Evolutionary conservation across 2,113 vertebrate species (phyloP), one percentile per base, ranked within the genome.

Genomic region (Tragelaphus buxtoni): DNA sequence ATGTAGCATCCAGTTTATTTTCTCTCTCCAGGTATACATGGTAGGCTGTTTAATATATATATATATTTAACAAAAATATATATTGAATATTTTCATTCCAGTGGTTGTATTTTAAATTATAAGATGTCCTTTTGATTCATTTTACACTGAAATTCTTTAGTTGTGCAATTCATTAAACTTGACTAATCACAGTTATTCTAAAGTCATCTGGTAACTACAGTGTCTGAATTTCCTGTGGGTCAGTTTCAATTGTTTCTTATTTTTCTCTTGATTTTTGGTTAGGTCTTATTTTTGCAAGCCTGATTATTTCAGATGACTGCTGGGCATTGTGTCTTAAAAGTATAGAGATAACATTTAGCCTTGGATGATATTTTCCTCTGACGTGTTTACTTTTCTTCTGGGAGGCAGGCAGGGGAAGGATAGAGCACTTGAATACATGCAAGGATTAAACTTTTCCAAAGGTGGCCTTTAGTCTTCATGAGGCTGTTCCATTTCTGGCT

Each of bases 221-320:
- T 72, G 35, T 79, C 45, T 96, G 17, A 87, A 58, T 84, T 95
- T 56, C 86, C 74, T 56, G 1, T 51, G 24, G 13, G 5, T 87
- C 26, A 53, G 4, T 55, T 58, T 72, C 28, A 55, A 39, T 55
- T 81, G 79, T 55, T 55, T 55, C n/a, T 90, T 63, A 26, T 30
- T 87, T 95, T 76, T 61, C 11, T 90, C n/a, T 92, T 82, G 45
- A 49, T 32, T 87, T 72, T 72, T 80, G 45, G 47, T 51, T 90
- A 26, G 22, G 77, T 96, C 56, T 97, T 91, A 79, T 22, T 96
- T 97, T 92, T 63, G 9, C 74, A 47, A 95, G 35, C 17, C 3
- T 51, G 51, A 22, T 51, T 84, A 63, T 86, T 89, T 87, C 58
- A 91, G 55, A 72, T 82, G 65, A 84, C 76, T 35, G 28, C 26